phyloP scores from a whole-genome alignment of 2,113 vertebrate genomes.

The Notarius lentiginosus region DNA sequence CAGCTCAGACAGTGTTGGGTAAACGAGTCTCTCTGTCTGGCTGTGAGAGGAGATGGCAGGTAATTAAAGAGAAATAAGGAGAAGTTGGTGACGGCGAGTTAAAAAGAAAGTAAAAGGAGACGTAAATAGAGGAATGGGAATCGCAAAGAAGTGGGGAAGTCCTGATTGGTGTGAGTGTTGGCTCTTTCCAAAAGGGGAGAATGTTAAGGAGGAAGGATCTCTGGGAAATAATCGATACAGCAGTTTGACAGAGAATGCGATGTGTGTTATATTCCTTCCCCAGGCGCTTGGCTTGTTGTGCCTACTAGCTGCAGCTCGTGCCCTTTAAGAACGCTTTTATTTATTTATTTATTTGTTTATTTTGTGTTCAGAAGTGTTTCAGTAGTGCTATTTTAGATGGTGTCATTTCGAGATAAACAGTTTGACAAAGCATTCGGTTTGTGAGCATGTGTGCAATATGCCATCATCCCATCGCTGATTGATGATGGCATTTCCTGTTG shows the following conservation, averaged over 20 bases:
- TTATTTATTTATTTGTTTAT: neutral
- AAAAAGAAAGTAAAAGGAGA: constrained; percentile 30
- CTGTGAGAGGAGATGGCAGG: constrained; percentile 66
- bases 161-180: constrained; percentile 35
- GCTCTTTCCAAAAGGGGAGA: constrained; percentile 43
- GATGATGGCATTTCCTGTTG: neutral
- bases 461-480: neutral
- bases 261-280: constrained; percentile 47
- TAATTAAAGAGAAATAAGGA: constrained; percentile 73
- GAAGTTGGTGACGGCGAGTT: constrained; percentile 48
- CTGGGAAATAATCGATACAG: constrained; percentile 42
- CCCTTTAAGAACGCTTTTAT: constrained; percentile 36
- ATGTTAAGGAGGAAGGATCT: constrained; percentile 35
- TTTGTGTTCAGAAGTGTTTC: neutral
- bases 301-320: constrained; percentile 33
- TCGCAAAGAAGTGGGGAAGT: constrained; percentile 46
- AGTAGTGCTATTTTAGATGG: constrained; percentile 43
- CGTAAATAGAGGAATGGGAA: constrained; percentile 53
- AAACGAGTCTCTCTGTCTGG: constrained; percentile 64
- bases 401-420: constrained; percentile 9
- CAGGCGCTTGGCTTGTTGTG: constrained; percentile 35
- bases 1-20: constrained; percentile 35
- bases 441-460: neutral
- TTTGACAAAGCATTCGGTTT: neutral
- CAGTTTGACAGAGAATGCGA: constrained; percentile 39